These are phyloP conservation scores for Hypothenemus hampei DNA, from an alignment of 1,140 invertebrate genomes.

Conservation along the genomic window DNA sequence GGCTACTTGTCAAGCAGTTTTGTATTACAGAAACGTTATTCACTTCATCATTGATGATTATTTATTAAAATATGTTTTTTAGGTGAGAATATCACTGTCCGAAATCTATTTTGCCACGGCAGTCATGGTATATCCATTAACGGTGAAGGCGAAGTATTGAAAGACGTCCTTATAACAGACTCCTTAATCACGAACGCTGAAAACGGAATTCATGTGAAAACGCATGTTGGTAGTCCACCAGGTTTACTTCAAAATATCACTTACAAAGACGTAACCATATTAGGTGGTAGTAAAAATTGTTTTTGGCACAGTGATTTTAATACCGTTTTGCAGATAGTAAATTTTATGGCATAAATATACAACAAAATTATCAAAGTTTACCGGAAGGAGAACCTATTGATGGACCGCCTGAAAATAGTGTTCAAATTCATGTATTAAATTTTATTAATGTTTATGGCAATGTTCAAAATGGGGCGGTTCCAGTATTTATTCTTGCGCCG, in stretches of 20 bases:
- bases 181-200: constrained; percentile 6
- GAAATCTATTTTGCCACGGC: constrained; percentile 7
- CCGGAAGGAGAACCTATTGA: constrained; percentile 4
- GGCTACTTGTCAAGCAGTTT: too few species aligned
- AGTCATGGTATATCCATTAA: constrained; percentile 6
- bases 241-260: constrained; percentile 10
- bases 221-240: constrained; percentile 3
- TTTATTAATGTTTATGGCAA: constrained; percentile 8
- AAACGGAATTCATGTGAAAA: constrained; percentile 20
- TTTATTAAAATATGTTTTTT: too few species aligned
- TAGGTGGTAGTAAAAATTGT: constrained; percentile 1
- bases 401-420: constrained; percentile 11
- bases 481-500: constrained; percentile 20
- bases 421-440: constrained; percentile 6
- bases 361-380: constrained; percentile 14
- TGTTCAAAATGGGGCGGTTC: constrained; percentile 1
- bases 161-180: constrained; percentile 1
- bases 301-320: not conserved
- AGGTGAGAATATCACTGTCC: constrained; percentile 5
- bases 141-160: constrained; percentile 3
- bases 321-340: constrained; percentile 10
- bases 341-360: constrained; percentile 12
- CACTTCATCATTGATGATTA: not conserved
- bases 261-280: constrained; percentile 13
- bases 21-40: not conserved